Conservation (phyloP, 2,113 vertebrate genomes). For the Mormoops blainvillei region DNA sequence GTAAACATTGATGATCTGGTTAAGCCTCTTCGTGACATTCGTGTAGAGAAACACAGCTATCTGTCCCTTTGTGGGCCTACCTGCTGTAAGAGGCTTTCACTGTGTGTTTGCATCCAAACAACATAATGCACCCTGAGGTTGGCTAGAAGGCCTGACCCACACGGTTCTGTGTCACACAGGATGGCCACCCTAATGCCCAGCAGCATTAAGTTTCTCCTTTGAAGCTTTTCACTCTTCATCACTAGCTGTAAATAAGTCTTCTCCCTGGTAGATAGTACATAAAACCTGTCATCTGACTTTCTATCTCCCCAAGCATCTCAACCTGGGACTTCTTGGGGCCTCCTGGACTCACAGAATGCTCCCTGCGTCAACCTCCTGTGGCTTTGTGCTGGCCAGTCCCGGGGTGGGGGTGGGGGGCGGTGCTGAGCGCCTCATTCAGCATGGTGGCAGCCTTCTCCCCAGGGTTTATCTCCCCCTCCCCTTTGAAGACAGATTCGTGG, state of each 20-base stretch:
- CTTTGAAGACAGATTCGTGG: background rate
- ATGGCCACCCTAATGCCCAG: background rate
- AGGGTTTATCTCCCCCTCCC: background rate
- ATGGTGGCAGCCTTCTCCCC: background rate
- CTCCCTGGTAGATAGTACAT: background rate
- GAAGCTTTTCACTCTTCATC: background rate
- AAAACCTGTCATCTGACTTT: background rate
- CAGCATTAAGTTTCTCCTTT: background rate
- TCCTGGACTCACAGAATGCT: too few species aligned
- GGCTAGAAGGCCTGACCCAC: background rate
- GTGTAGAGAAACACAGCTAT: background rate
- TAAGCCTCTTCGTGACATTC: background rate
- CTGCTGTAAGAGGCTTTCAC: background rate
- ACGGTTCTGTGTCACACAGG: background rate
- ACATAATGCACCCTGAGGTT: background rate
- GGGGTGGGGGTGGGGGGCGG: too few species aligned
- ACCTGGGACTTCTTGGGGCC: background rate
- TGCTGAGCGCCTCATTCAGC: background rate
- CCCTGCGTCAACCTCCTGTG: rapidly evolving
- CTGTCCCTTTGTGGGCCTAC: background rate
- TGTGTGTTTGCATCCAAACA: background rate
- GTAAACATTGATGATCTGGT: too few species aligned
- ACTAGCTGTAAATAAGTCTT: background rate
- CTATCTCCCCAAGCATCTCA: background rate
- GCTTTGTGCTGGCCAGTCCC: background rate